Conservation (phyloP, 1,140 invertebrate genomes). For the Anoplolepis gracilipes region DNA sequence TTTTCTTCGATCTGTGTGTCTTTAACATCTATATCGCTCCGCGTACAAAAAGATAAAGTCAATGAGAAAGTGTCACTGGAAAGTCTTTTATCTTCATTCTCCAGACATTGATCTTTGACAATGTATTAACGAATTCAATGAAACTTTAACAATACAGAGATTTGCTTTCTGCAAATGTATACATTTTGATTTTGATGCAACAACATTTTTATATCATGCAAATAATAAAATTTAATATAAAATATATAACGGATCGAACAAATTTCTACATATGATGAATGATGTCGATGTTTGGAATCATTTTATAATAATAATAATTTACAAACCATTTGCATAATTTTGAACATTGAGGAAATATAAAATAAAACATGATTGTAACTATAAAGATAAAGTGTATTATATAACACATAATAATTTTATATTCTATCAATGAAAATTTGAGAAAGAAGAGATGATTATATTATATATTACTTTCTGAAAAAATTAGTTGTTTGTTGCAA, state of each 20-base stretch:
- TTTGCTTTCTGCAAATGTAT: not conserved
- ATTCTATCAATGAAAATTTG: not conserved
- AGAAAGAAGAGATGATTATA: not conserved
- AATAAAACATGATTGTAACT: not conserved
- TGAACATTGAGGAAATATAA: not conserved
- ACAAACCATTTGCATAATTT: not conserved
- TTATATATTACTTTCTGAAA: not conserved
- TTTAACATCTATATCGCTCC: too few relatives aligned
- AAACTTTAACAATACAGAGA: not conserved
- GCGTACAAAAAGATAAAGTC: too few relatives aligned
- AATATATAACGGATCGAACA: not conserved
- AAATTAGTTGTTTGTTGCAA: not conserved
- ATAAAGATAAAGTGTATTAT: not conserved
- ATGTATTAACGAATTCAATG: not conserved
- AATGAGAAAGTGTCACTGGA: too few relatives aligned
- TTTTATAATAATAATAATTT: slow-evolving; percentile 9
- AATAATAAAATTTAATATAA: not conserved
- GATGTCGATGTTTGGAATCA: not conserved
- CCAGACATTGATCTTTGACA: not conserved
- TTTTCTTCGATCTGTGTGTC: not conserved
- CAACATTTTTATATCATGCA: not conserved
- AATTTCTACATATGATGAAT: not conserved
- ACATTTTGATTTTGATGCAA: not conserved
- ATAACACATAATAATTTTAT: not conserved
- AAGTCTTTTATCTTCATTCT: not conserved